Percentiles rank a stretch among this genome's conserved stretches.
phyloP scores from a whole-genome alignment of 2,113 vertebrate genomes.

The Notechis scutatus region DNA sequence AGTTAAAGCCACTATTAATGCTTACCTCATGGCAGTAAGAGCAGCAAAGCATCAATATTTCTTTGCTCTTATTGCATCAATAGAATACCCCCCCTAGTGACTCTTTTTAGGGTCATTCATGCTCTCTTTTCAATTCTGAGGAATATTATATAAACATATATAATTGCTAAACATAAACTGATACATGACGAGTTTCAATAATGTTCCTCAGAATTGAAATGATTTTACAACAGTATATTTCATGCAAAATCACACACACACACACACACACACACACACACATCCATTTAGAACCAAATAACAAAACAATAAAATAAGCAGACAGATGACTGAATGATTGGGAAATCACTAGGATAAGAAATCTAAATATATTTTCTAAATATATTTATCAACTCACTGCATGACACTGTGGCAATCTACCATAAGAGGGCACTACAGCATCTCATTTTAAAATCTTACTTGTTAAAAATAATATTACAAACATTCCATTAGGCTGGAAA shows the following conservation, averaged over 20 bases:
- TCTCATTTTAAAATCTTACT: background rate
- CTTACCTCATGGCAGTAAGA: background rate
- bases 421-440: background rate
- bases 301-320: background rate
- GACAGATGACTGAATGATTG: background rate
- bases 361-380: background rate
- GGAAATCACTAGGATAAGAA: background rate
- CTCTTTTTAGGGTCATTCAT: background rate
- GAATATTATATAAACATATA: background rate
- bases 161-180: background rate
- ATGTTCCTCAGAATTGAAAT: background rate
- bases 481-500: background rate
- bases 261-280: too few relatives aligned
- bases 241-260: background rate
- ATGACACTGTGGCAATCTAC: slow-evolving; percentile 5
- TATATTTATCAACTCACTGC: background rate
- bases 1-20: background rate
- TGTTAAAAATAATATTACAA: background rate
- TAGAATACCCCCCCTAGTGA: background rate
- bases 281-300: background rate
- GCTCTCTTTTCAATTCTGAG: background rate
- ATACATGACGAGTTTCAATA: background rate
- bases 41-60: background rate
- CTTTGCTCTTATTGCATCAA: background rate
- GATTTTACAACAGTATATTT: background rate